Conservation (phyloP, 2,797 vertebrate species). For the Miichthys miiuy region DNA sequence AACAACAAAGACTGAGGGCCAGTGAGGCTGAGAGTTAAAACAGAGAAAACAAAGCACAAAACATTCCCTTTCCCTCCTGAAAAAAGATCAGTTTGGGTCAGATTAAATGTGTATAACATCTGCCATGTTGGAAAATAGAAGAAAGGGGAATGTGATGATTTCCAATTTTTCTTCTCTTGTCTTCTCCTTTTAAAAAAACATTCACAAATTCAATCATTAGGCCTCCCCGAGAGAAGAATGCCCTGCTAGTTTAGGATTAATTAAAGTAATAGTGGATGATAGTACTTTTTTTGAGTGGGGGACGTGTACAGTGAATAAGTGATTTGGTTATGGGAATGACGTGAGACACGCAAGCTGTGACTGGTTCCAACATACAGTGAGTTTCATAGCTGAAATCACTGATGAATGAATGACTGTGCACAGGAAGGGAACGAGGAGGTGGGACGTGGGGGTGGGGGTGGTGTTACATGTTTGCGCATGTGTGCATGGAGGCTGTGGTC, state of each 20-base stretch:
- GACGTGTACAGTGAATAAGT: slow-evolving; percentile 30
- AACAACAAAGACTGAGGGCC: slow-evolving; percentile 78
- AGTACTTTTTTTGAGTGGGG: background rate
- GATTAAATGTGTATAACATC: slow-evolving; percentile 45
- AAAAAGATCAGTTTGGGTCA: slow-evolving; percentile 48
- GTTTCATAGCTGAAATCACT: slow-evolving; percentile 54
- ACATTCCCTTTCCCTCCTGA: slow-evolving; percentile 39
- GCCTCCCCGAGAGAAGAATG: background rate
- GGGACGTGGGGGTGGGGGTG: background rate
- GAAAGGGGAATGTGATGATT: background rate
- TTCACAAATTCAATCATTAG: background rate
- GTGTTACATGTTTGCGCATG: slow-evolving; percentile 61
- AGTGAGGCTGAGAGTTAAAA: slow-evolving; percentile 70
- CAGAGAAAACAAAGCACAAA: slow-evolving; percentile 51
- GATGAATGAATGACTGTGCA: slow-evolving; percentile 65
- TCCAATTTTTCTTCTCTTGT: background rate
- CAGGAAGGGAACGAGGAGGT: slow-evolving; percentile 23
- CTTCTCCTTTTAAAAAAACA: background rate
- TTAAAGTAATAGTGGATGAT: slow-evolving; percentile 27
- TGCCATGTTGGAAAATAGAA: slow-evolving; percentile 21
- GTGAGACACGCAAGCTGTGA: slow-evolving; percentile 48
- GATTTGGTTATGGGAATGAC: slow-evolving; percentile 18
- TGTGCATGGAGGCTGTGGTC: slow-evolving; percentile 61
- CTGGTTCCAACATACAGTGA: slow-evolving; percentile 44
- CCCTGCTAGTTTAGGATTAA: background rate